Percentiles rank a stretch among this genome's conserved stretches.
These are phyloP conservation scores for Osmoderma eremita DNA, from an alignment of 2,888 invertebrate species.

Conservation along the genomic window DNA sequence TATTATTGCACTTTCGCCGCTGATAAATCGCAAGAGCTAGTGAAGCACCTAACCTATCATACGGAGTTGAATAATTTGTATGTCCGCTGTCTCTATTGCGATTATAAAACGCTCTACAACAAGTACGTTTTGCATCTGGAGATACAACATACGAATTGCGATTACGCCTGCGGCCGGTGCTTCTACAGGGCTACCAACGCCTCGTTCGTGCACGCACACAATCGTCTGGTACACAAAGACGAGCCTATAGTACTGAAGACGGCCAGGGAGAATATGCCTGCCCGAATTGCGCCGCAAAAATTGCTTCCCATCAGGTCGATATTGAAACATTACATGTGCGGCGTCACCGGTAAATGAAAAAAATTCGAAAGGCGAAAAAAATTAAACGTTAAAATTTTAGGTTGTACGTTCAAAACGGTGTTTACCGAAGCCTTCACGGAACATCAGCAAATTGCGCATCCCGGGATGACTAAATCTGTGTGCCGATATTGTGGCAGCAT, in stretches of 20 bases:
- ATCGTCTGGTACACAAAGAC: constrained; percentile 59
- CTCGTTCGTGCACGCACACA: constrained; percentile 72
- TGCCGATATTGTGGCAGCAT: not conserved
- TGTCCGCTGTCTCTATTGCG: constrained; percentile 65
- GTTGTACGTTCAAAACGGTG: constrained; percentile 37
- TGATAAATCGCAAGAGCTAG: constrained; percentile 57
- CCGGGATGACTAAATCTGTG: not conserved
- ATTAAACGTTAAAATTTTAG: constrained; percentile 24
- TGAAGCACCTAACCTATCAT: constrained; percentile 60
- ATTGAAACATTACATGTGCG: constrained; percentile 54
- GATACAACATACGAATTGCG: constrained; percentile 70
- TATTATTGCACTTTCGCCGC: constrained; percentile 65
- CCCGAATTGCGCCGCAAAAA: constrained; percentile 39
- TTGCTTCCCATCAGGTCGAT: constrained; percentile 5
- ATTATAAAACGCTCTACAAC: constrained; percentile 63
- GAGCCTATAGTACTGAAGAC: constrained; percentile 46
- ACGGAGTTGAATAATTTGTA: constrained; percentile 53
- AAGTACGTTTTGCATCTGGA: constrained; percentile 67
- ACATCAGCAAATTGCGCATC: constrained; percentile 32
- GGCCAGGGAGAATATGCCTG: constrained; percentile 53
- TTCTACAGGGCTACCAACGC: constrained; percentile 73
- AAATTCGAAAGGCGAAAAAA: not conserved
- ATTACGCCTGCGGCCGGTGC: constrained; percentile 73
- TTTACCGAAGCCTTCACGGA: constrained; percentile 40
- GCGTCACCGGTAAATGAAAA: constrained; percentile 47